These are phyloP conservation scores for Fragum fragum DNA, from an alignment of 2,888 invertebrate species.

Conservation along the genomic window DNA sequence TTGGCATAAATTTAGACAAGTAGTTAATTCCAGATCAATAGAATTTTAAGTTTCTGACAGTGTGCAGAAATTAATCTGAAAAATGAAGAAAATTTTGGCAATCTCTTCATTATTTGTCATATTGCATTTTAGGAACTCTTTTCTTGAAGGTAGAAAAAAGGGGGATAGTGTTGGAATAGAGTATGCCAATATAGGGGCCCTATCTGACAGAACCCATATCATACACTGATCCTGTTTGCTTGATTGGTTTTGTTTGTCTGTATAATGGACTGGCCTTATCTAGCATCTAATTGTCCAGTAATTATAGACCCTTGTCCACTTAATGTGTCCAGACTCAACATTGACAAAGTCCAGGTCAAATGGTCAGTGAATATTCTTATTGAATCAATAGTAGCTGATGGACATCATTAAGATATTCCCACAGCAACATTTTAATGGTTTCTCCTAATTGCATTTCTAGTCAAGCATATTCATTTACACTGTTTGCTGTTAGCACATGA, in stretches of 20 bases:
- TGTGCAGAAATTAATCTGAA: no score
- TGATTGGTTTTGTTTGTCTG: conserved; percentile 15
- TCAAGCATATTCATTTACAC: neutral
- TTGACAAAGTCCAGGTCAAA: conserved; percentile 12
- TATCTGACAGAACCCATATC: no score
- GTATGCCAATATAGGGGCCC: neutral
- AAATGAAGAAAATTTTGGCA: no score
- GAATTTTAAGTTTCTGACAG: no score
- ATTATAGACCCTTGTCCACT: conserved; percentile 12
- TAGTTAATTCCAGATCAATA: no score
- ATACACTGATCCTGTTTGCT: neutral
- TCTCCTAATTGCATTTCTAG: conserved; percentile 3
- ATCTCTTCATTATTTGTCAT: no score
- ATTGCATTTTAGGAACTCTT: no score
- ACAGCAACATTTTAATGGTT: neutral
- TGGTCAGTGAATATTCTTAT: conserved; percentile 7
- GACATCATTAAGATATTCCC: neutral
- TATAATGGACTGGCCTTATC: conserved; percentile 20
- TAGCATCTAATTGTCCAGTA: conserved; percentile 25
- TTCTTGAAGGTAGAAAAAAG: no score
- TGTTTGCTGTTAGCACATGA: conserved; percentile 2
- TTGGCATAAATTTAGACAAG: no score
- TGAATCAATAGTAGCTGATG: conserved; percentile 18
- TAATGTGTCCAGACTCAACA: conserved; percentile 17
- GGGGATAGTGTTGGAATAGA: no score